Evolutionary conservation across 2,797 vertebrate species (phyloP).

Genomic region (Manis crassicaudata): DNA sequence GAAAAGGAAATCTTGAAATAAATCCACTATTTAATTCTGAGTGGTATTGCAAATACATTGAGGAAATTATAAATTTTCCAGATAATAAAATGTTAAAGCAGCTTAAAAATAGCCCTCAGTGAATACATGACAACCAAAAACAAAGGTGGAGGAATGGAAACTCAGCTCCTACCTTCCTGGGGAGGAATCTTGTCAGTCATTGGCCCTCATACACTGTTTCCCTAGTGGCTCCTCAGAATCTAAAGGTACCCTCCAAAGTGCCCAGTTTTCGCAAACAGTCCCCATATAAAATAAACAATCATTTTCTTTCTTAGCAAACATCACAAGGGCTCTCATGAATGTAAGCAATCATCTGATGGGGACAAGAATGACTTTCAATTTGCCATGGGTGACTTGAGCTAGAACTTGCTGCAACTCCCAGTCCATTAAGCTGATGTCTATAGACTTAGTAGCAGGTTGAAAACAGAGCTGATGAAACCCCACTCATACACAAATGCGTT

Average conservation of each 20-base stretch:
- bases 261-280: not conserved
- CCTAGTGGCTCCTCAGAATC: not conserved
- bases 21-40: constrained; percentile 18
- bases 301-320: constrained; percentile 55
- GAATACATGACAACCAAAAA: not conserved
- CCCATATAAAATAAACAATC: not conserved
- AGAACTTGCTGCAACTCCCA: constrained; percentile 14
- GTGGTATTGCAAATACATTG: not conserved
- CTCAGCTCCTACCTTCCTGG: not conserved
- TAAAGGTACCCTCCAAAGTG: not conserved
- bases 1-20: constrained; percentile 11
- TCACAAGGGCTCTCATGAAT: not conserved
- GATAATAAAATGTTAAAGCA: constrained; percentile 16
- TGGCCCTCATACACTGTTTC: not conserved
- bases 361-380: constrained; percentile 50
- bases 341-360: not conserved
- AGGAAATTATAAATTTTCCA: constrained; percentile 55
- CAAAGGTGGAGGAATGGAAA: not conserved
- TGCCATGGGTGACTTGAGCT: not conserved
- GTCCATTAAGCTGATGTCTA: constrained; percentile 5
- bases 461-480: not conserved
- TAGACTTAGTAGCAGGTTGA: constrained; percentile 29
- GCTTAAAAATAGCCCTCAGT: constrained; percentile 22
- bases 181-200: not conserved
- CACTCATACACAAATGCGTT: not conserved